phyloP scores from a whole-genome alignment of 2,797 vertebrate genomes.

The Acanthornis magna region DNA sequence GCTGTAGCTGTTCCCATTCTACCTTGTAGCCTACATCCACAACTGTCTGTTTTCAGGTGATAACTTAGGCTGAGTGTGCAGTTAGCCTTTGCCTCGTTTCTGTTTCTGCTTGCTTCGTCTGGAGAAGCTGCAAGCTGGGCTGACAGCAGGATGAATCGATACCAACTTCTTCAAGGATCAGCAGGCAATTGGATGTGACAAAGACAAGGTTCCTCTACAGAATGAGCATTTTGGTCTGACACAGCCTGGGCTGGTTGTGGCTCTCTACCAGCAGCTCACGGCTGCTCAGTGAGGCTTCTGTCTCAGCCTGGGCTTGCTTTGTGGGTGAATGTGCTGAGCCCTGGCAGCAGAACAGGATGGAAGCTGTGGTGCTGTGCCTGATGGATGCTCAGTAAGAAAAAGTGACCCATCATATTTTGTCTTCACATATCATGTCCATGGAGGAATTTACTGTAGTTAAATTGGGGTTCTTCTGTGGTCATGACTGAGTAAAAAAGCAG shows the following conservation, averaged over 20 bases:
- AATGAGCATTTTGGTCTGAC: neutral
- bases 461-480: neutral
- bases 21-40: neutral
- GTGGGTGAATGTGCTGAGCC: neutral
- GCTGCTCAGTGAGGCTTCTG: neutral
- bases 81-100: neutral
- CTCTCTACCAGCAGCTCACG: neutral
- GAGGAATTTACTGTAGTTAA: neutral
- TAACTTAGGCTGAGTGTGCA: neutral
- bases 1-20: neutral
- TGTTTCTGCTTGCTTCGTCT: neutral
- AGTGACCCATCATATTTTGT: neutral
- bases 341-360: neutral
- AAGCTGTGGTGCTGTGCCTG: neutral
- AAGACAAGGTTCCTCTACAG: neutral
- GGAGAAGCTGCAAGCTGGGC: neutral
- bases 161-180: neutral
- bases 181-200: neutral
- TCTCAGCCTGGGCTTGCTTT: neutral
- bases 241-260: neutral
- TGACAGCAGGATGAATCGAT: neutral
- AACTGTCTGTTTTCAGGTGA: neutral
- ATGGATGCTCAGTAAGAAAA: neutral
- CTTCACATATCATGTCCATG: neutral
- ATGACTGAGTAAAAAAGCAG: neutral